Base-by-base conservation (phyloP, 2,113 vertebrate genomes). In the Vimba vimba region DNA sequence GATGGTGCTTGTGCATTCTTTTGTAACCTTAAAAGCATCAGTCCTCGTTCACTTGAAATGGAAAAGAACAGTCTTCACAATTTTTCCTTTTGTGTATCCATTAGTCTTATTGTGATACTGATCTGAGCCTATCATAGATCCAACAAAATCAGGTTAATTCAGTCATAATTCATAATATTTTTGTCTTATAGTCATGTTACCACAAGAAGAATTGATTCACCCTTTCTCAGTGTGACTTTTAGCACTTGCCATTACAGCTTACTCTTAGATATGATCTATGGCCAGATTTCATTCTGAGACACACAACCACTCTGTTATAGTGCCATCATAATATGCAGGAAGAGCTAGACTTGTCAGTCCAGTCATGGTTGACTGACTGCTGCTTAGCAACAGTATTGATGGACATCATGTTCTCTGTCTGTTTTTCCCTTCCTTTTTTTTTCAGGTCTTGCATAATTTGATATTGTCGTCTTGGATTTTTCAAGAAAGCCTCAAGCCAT, bases 361-460 rank as follows among this genome's bases (percentile, higher is more conserved):
- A 79, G 79, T 88, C 82, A 87, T 75, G 87, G 79, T 87, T 68
- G 60, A 85, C 57, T 87, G 88, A 73, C 87, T 90, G 91, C 91
- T 90, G 87, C 91, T 90, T 89, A 90, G 89, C 89, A 91, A 90
- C 89, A 77, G 86, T 43, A 62, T 82, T 79, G 57, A 60, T 79
- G 47, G 81, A 64, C 62, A 79, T 80, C n/a, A 81, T 87, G 77
- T 84, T 83, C 77, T 60, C 59, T 80, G 19, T 59, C 66, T 83
- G 45, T 85, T 23, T 79, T 88, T 64, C 50, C 39, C 60, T 82
- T 68, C 23, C 11, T 71, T 33, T 52, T 36, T 52, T 36, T 76
- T 52, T 52, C 39, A 64, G 79, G 25, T 55, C 36, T 81, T 17
- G 69, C 77, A 47, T 36, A 85, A 85, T 86, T 23, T 60, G n/a